phyloP scores from a whole-genome alignment of 2,797 vertebrate species.

The Epinephelus malabaricus region DNA sequence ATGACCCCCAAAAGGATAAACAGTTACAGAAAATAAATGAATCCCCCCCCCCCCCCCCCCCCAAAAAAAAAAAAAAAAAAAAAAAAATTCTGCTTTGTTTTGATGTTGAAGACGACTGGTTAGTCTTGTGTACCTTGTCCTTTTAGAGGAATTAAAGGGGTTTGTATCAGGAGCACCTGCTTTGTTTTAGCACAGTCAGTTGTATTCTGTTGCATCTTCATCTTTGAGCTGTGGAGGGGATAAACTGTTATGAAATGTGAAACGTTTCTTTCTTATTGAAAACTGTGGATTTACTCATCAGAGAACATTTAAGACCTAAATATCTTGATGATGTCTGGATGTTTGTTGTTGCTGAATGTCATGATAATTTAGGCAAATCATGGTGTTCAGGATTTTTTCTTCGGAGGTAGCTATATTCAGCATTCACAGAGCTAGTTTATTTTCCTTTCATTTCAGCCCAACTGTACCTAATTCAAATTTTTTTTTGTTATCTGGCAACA shows the following conservation, averaged over 20 bases:
- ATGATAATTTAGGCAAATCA: not conserved
- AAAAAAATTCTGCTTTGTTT: not conserved
- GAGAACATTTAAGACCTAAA: not conserved
- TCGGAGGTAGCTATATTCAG: not conserved
- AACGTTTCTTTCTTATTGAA: not conserved
- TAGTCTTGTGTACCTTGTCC: not conserved
- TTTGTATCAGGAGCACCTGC: not conserved
- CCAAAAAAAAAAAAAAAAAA: no score
- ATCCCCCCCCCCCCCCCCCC: no score
- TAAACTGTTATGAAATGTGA: not conserved
- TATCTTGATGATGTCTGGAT: not conserved
- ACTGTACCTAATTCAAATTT: not conserved
- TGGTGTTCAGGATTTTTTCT: not conserved
- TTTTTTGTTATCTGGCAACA: not conserved
- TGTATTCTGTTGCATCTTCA: not conserved
- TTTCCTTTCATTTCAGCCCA: not conserved
- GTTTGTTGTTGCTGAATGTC: not conserved
- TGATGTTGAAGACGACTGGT: not conserved
- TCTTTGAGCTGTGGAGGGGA: not conserved
- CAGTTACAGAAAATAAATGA: no score
- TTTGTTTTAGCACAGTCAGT: not conserved
- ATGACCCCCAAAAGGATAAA: no score
- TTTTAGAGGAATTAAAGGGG: no score
- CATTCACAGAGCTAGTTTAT: not conserved
- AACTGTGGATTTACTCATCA: not conserved